A percentile compares a stretch with the other conserved stretches of the same genome.
Evolutionary conservation across 2,888 invertebrate genomes (phyloP).

Genomic region (Gandaritis pyraliata): DNA sequence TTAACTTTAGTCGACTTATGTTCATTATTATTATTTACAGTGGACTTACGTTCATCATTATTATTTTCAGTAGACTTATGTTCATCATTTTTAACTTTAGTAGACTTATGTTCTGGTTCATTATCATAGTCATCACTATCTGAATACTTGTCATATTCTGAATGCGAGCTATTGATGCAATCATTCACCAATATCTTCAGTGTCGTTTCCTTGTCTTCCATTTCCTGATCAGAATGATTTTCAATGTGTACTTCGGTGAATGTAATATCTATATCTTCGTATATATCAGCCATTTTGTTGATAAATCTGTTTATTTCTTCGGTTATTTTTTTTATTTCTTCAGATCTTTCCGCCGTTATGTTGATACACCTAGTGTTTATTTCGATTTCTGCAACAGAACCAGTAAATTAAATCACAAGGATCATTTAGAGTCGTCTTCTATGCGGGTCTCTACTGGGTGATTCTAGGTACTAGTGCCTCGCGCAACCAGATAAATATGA

Average conservation of each 20-base stretch:
- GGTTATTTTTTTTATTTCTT: conserved; percentile 2
- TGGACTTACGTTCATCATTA: not conserved
- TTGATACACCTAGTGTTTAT: not conserved
- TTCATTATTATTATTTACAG: not conserved
- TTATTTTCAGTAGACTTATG: not conserved
- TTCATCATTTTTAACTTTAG: not conserved
- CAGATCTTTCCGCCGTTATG: not conserved
- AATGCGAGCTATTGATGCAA: not conserved
- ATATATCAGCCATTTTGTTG: conserved; percentile 1
- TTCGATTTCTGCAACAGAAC: not conserved
- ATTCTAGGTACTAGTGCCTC: no score
- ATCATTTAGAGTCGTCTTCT: not conserved
- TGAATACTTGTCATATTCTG: not conserved
- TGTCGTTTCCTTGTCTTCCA: not conserved
- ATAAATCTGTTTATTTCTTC: not conserved
- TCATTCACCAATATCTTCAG: not conserved
- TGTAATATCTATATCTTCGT: not conserved
- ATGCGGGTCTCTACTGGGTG: no score
- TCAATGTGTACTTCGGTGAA: not conserved
- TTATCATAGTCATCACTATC: not conserved
- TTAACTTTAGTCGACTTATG: no score
- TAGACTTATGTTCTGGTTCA: not conserved
- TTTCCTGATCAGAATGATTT: conserved; percentile 1
- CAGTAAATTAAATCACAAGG: not conserved
- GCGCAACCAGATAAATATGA: no score